Evolutionary conservation across 92 coral and sea anemone species (phyloP).

Genomic region (Epizoanthus rinbou): DNA sequence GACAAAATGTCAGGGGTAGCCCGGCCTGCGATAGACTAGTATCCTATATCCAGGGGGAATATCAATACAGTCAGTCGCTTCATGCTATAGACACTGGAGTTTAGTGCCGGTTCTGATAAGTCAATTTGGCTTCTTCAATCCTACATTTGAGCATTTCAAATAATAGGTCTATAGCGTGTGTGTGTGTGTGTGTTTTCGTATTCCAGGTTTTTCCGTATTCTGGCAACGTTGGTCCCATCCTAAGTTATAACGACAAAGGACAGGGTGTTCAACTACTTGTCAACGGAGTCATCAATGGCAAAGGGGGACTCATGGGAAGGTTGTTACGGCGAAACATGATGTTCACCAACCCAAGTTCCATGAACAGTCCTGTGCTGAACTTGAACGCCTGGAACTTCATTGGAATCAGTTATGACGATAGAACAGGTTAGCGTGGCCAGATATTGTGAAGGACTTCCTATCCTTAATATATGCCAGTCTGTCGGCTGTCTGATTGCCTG

Average conservation of each 20-base stretch:
- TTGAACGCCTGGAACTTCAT: constrained; percentile 65
- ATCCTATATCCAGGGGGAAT: too few species aligned
- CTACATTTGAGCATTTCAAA: too few species aligned
- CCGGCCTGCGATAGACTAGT: too few species aligned
- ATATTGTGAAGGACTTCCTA: not conserved
- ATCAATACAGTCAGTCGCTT: too few species aligned
- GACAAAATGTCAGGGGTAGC: too few species aligned
- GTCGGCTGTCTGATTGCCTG: not conserved
- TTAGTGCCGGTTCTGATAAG: too few species aligned
- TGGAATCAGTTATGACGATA: constrained; percentile 69
- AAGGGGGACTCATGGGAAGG: constrained; percentile 50
- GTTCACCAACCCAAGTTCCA: constrained; percentile 23
- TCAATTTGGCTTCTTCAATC: too few species aligned
- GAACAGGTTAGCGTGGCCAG: constrained; percentile 23
- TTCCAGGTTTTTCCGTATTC: constrained; percentile 51
- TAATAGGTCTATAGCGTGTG: too few species aligned
- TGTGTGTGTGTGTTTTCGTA: too few species aligned
- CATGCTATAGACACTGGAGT: too few species aligned
- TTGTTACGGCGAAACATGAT: constrained; percentile 41
- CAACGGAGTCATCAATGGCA: constrained; percentile 30
- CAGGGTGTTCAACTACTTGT: constrained; percentile 71
- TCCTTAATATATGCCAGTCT: not conserved
- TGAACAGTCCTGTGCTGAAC: constrained; percentile 34
- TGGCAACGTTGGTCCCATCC: constrained; percentile 61
- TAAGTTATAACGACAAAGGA: constrained; percentile 60